phyloP scores from a whole-genome alignment of 2,888 invertebrate species.

The Sphaerophoria taeniata region DNA sequence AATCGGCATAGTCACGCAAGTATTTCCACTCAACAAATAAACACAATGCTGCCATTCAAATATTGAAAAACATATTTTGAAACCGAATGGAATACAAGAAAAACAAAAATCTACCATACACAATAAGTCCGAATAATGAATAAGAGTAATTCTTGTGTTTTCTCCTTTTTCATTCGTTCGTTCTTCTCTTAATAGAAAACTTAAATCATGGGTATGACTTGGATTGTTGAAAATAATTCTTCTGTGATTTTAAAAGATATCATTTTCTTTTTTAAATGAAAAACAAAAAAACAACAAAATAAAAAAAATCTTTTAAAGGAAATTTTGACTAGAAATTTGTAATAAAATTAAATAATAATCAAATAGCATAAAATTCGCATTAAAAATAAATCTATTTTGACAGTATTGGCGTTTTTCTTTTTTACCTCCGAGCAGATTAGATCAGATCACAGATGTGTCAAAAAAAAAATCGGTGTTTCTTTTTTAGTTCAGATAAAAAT shows the following conservation, averaged over 20 bases:
- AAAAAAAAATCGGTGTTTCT: too few relatives aligned
- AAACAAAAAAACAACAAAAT: not conserved
- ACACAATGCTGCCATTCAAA: conserved; percentile 1
- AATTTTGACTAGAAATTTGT: conserved; percentile 36
- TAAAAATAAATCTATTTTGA: conserved; percentile 43
- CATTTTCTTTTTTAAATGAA: conserved; percentile 30
- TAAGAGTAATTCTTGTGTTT: not conserved
- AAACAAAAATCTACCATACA: not conserved
- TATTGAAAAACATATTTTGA: not conserved
- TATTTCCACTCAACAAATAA: conserved; percentile 85
- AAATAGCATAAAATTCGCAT: conserved; percentile 36
- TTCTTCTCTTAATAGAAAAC: conserved; percentile 17
- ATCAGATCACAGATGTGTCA: too few relatives aligned
- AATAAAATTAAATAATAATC: conserved; percentile 19
- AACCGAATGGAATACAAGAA: conserved; percentile 5
- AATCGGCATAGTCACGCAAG: conserved; percentile 91
- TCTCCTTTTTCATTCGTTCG: conserved; percentile 28
- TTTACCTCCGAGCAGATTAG: too few relatives aligned
- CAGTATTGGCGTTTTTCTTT: too few relatives aligned
- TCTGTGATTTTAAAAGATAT: conserved; percentile 66
- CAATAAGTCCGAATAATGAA: not conserved
- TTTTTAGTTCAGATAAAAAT: too few relatives aligned
- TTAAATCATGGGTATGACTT: conserved; percentile 38
- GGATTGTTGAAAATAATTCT: conserved; percentile 66
- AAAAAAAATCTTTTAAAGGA: conserved; percentile 19